Base-by-base conservation (phyloP, 2,888 invertebrate genomes). In the Melanotus villosus region DNA sequence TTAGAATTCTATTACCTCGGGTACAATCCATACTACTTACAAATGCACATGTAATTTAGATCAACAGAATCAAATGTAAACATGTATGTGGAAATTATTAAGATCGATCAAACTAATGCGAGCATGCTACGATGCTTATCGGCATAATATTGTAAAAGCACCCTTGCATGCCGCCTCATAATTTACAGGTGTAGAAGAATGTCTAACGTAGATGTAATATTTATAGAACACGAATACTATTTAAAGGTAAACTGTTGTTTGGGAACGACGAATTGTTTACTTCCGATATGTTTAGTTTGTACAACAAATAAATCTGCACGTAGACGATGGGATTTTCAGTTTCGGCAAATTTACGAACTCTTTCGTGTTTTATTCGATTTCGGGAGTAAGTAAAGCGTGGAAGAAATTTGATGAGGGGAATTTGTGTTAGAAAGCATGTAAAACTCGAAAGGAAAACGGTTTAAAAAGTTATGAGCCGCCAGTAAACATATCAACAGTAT, bases 31-130 rank as follows among this genome's bases (percentile, higher is more conserved):
- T 32, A 30, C 32, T 32, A 52, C 9, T 52, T 32, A 52, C 18
- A 52, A 52, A 52, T 30, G 52, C 52, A 32, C 52, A 32, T 50
- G 41, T 54, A 64, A 64, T 56, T 64, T 41, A 54, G 56, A 64
- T 56, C 64, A 64, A 52, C 43, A 19, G 43, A 52, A 64, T 64
- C 41, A 64, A 52, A 64, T 43, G 41, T 54, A 54, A 56, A 43
- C 56, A 56, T 54, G 56, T 64, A 54, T 54, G 59, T 59, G 32
- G 45, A 63, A 73, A 74, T 72, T 76, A 75, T 76, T 68, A 70
- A 69, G 71, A 76, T 74, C 73, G 75, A 76, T 74, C 74, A 74
- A 72, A 75, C 74, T 75, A 75, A 76, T 76, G 73, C 68, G 65
- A 62, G 68, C 72, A 70, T 70, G 73, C 69, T 38, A 21, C 52